Evolutionary conservation across 1,140 invertebrate species (phyloP).

Genomic region (Macrocentrus cingulum): DNA sequence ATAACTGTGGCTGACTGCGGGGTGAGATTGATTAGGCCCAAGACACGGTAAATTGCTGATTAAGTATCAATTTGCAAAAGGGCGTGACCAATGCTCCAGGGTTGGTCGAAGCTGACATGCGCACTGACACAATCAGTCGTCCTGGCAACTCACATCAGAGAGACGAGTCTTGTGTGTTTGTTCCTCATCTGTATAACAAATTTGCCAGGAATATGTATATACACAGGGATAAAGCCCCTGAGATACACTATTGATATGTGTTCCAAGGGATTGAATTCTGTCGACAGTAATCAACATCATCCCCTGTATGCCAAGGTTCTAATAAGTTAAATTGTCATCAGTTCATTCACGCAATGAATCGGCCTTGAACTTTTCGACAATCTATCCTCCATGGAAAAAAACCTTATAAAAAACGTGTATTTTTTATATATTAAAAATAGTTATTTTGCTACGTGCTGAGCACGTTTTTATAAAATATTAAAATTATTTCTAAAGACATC

Average conservation of each 20-base stretch:
- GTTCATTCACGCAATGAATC: too few species aligned
- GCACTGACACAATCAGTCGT: constrained; percentile 36
- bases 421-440: too few species aligned
- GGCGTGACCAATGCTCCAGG: constrained; percentile 35
- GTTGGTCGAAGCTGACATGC: constrained; percentile 38
- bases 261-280: constrained; percentile 1
- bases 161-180: constrained; percentile 29
- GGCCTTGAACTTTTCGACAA: too few species aligned
- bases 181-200: constrained; percentile 24
- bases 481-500: too few species aligned
- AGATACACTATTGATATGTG: constrained; percentile 1
- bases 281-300: background rate
- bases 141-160: constrained; percentile 34
- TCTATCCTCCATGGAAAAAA: too few species aligned
- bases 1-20: too few species aligned
- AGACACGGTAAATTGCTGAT: background rate
- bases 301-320: background rate
- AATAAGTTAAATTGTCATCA: constrained; percentile 10
- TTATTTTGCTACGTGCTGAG: too few species aligned
- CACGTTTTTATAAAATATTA: too few species aligned
- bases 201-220: constrained; percentile 17
- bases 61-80: constrained; percentile 37
- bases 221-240: constrained; percentile 1
- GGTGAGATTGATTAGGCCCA: too few species aligned
- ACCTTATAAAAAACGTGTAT: too few species aligned